Evolutionary conservation across 2,797 vertebrate genomes (phyloP).

Genomic region (Sebastes taczanowskii): DNA sequence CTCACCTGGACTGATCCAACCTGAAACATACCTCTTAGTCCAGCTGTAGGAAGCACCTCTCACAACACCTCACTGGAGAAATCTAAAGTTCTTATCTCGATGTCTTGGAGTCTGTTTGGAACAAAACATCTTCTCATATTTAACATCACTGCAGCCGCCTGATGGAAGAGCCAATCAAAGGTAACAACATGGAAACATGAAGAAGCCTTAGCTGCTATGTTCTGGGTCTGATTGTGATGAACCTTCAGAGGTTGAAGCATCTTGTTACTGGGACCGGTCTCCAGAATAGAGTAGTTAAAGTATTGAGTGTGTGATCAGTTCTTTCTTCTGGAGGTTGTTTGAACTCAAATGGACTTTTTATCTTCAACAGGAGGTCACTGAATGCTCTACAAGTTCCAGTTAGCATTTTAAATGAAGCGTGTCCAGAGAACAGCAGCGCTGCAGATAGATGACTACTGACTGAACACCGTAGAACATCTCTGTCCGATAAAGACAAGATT

Average conservation of each 20-base stretch:
- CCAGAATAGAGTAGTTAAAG: not conserved
- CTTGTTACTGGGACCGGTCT: not conserved
- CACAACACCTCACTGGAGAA: too few relatives aligned
- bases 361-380: conserved; percentile 18
- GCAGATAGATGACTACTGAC: not conserved
- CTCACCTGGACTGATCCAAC: not conserved
- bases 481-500: not conserved
- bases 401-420: conserved; percentile 46
- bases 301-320: not conserved
- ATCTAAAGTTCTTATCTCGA: too few relatives aligned
- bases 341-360: not conserved
- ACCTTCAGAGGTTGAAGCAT: too few relatives aligned
- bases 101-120: too few relatives aligned
- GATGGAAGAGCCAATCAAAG: too few relatives aligned
- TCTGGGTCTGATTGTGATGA: too few relatives aligned
- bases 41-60: too few relatives aligned
- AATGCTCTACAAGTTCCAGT: conserved; percentile 32
- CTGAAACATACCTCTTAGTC: too few relatives aligned
- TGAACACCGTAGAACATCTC: not conserved
- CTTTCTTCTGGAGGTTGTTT: not conserved
- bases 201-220: too few relatives aligned
- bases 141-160: too few relatives aligned
- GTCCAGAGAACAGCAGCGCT: not conserved
- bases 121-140: too few relatives aligned
- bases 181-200: too few relatives aligned